Base-by-base conservation (phyloP, 1,140 invertebrate species). In the Triops cancriformis region DNA sequence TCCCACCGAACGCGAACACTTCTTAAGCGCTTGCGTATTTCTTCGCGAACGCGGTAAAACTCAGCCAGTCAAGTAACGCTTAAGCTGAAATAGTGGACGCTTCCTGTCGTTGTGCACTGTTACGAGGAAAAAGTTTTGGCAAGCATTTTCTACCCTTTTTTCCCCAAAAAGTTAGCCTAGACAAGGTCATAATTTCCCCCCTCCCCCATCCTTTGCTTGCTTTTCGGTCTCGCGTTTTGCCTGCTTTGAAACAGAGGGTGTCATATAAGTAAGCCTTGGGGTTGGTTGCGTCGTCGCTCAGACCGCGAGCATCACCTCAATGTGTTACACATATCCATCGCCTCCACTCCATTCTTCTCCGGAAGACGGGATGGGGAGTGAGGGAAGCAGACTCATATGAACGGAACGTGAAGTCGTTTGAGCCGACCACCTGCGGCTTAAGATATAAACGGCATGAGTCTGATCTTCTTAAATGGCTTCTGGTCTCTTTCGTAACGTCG, bases 401-500 rank as follows among this genome's bases (percentile, higher is more conserved):
- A 64, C 51, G 51, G 51, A 64, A 64, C 51, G 51, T 64, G 51
- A 23, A 64, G 51, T 64, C 51, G 51, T 64, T 64, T 64, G 51
- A 23, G 51, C 14, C 51, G 51, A 64, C 51, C 51, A 64, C 51
- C 51, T 64, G 51, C 51, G 51, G 51, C 51, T 64, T 64, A 64
- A 64, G 51, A 64, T 64, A 64, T 64, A 64, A 64, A 64, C 51
- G 14, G 51, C 51, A 64, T 12, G 51, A 64, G 51, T 64, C 51
- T 64, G 51, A 64, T 64, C 51, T 64, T 64, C 51, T 64, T 64
- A 64, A 64, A 64, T 64, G 51, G 51, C 51, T 64, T 64, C 51
- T 64, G 51, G 51, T 64, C 51, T 64, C 51, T 64, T 64, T 64
- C 51, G 51, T 64, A 64, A 64, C 51, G 51, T 64, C 51, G 51